A percentile compares a stretch with the other conserved stretches of the same genome.
These are phyloP conservation scores for Podocnemis expansa DNA, from an alignment of 2,113 vertebrate species.

Conservation along the genomic window DNA sequence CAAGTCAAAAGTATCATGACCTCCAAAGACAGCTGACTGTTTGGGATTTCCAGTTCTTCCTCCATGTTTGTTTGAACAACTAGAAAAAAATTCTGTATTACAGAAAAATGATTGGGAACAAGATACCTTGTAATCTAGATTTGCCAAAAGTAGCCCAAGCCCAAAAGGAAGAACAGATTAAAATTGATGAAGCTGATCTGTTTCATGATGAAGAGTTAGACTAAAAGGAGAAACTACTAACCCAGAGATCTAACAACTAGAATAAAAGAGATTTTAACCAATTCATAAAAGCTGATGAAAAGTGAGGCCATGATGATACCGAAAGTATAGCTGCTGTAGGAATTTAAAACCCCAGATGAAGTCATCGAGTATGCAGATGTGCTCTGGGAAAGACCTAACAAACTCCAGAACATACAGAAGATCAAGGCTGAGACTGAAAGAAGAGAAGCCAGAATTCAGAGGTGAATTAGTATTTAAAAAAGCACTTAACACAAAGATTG, in stretches of 20 bases:
- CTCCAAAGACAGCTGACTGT: slow-evolving; percentile 97
- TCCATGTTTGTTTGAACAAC: slow-evolving; percentile 94
- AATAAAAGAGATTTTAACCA: no score
- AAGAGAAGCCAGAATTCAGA: slow-evolving; percentile 97
- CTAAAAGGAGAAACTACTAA: slow-evolving; percentile 96
- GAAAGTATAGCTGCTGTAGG: no score
- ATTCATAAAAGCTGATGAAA: no score
- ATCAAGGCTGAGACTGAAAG: slow-evolving; percentile 99
- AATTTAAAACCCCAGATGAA: no score
- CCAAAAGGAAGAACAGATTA: slow-evolving; percentile 97
- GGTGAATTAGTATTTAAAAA: slow-evolving; percentile 98
- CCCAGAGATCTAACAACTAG: slow-evolving; percentile 74
- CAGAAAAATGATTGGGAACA: slow-evolving; percentile 98
- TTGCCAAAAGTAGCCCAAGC: slow-evolving; percentile 92
- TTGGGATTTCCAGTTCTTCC: slow-evolving; percentile 98
- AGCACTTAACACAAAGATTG: slow-evolving; percentile 98
- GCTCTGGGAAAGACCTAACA: slow-evolving; percentile 98
- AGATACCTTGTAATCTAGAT: slow-evolving; percentile 97
- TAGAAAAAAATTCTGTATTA: slow-evolving; percentile 98
- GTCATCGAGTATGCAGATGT: slow-evolving; percentile 64
- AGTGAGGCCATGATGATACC: no score
- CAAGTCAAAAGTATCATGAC: slow-evolving; percentile 94
- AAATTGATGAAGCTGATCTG: slow-evolving; percentile 96
- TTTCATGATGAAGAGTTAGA: slow-evolving; percentile 96
- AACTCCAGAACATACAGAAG: slow-evolving; percentile 98